Evolutionary conservation across 2,888 invertebrate genomes (phyloP).

Genomic region (Agrotis segetum): DNA sequence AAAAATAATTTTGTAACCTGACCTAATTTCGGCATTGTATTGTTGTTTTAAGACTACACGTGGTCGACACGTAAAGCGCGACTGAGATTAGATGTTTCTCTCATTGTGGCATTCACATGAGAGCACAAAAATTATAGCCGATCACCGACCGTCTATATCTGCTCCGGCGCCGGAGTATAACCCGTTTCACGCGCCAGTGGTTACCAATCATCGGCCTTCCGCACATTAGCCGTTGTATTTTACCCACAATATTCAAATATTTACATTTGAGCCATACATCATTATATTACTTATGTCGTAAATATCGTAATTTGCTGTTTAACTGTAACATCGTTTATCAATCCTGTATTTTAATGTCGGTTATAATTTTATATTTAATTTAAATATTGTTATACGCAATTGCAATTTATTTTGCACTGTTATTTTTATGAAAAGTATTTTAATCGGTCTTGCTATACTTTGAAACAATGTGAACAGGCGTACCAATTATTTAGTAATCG

Average conservation of each 20-base stretch:
- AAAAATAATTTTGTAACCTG: slow-evolving; percentile 65
- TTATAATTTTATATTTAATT: background rate
- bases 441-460: background rate
- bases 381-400: background rate
- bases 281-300: slow-evolving; percentile 23
- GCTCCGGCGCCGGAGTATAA: slow-evolving; percentile 85
- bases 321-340: slow-evolving; percentile 29
- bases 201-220: slow-evolving; percentile 81
- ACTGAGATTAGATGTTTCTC: slow-evolving; percentile 78
- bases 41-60: slow-evolving; percentile 67
- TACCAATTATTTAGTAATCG: too few relatives aligned
- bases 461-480: background rate
- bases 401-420: background rate
- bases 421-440: background rate
- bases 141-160: slow-evolving; percentile 90
- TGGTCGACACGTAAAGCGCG: slow-evolving; percentile 62
- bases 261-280: slow-evolving; percentile 41
- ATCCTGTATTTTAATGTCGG: slow-evolving; percentile 10
- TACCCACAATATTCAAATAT: slow-evolving; percentile 52
- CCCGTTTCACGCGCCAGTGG: slow-evolving; percentile 90
- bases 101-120: slow-evolving; percentile 81
- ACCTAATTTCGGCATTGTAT: slow-evolving; percentile 66
- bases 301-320: slow-evolving; percentile 24
- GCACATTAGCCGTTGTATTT: slow-evolving; percentile 48
- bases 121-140: slow-evolving; percentile 90